Conservation (phyloP, 2,888 invertebrate species). For the Microctonus brassicae region DNA sequence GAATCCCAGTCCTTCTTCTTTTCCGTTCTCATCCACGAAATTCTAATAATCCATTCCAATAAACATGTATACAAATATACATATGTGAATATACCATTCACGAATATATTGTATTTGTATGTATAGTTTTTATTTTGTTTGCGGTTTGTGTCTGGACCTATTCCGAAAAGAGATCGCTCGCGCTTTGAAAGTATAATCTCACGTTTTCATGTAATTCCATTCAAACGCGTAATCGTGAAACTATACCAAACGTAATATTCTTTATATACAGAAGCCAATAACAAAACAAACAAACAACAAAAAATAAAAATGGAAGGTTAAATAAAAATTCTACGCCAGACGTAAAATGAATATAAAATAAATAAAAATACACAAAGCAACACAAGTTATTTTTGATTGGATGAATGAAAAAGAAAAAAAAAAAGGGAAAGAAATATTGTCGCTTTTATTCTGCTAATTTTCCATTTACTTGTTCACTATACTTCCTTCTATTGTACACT, state of each 20-base stretch:
- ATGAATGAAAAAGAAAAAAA: background rate
- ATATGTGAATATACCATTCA: background rate
- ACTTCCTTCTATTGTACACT: background rate
- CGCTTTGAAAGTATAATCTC: conserved; percentile 43
- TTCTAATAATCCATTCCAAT: conserved; percentile 36
- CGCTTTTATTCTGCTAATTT: background rate
- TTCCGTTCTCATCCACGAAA: conserved; percentile 20
- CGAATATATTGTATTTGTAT: background rate
- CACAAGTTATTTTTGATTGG: conserved; percentile 12
- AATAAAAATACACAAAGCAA: background rate
- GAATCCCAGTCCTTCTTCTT: conserved; percentile 20
- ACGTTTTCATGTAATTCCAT: conserved; percentile 22
- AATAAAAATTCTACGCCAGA: background rate
- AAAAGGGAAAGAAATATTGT: background rate
- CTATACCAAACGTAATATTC: background rate
- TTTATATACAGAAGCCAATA: background rate
- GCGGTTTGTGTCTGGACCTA: background rate
- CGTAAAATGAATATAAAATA: background rate
- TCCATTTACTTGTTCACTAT: background rate
- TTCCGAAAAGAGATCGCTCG: conserved; percentile 15
- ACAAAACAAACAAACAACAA: background rate
- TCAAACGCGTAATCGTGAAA: conserved; percentile 25
- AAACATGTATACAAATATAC: background rate
- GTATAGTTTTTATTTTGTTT: background rate
- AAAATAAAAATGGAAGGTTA: background rate